Conservation (phyloP, 2,888 invertebrate genomes). For the Strigamia crassipes region DNA sequence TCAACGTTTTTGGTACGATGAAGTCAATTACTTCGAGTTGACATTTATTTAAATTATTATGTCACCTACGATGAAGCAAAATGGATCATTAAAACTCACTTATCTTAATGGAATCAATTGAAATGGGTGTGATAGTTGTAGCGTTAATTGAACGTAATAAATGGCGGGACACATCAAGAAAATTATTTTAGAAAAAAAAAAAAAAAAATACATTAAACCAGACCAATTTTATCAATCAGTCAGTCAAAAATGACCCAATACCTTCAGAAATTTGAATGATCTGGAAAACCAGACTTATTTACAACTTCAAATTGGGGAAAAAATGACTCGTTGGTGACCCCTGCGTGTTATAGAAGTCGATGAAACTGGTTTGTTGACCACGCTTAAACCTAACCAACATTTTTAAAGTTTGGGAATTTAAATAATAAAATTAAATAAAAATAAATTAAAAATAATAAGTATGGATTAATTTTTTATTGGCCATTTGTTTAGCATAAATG, state of each 20-base stretch:
- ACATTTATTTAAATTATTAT: no score
- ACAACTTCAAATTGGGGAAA: no score
- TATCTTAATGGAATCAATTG: neutral
- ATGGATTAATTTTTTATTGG: neutral
- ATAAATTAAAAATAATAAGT: no score
- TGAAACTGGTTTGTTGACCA: no score
- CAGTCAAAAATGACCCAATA: neutral
- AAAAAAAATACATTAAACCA: neutral
- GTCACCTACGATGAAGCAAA: neutral
- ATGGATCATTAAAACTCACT: neutral
- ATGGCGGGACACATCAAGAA: neutral
- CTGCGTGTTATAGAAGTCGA: neutral
- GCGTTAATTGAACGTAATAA: neutral
- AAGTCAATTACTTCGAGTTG: no score
- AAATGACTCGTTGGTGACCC: neutral
- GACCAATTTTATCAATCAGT: neutral
- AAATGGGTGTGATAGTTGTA: neutral
- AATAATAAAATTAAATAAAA: neutral
- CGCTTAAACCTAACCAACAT: neutral
- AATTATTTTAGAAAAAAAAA: neutral
- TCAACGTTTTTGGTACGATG: no score
- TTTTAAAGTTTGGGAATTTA: neutral
- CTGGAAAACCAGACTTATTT: neutral
- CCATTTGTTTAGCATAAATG: neutral
- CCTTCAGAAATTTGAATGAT: neutral